phyloP scores from a whole-genome alignment of 2,888 invertebrate species.

The Arctia plantaginis region DNA sequence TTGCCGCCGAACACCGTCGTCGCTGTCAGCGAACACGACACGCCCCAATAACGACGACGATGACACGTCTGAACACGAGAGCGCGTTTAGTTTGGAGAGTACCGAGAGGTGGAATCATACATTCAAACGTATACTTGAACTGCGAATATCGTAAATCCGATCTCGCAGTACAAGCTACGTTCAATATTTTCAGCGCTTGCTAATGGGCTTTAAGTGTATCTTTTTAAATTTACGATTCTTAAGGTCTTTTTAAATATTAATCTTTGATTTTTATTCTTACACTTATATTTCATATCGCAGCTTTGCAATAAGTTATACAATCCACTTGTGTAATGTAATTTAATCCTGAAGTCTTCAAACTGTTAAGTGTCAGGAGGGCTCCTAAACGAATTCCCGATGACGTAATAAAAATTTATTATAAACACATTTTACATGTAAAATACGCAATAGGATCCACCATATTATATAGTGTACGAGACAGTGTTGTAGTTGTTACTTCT shows the following conservation, averaged over 20 bases:
- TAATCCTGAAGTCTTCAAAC: not conserved
- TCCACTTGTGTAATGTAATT: constrained; percentile 30
- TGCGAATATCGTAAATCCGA: constrained; percentile 18
- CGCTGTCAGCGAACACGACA: constrained; percentile 56
- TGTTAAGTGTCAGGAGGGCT: not conserved
- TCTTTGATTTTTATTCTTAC: not conserved
- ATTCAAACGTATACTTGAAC: constrained; percentile 43
- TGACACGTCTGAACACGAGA: constrained; percentile 83
- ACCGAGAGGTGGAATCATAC: constrained; percentile 74
- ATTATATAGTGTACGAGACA: not conserved
- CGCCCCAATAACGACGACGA: constrained; percentile 57
- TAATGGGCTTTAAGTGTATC: constrained; percentile 71
- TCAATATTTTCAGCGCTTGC: constrained; percentile 69
- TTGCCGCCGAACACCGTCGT: constrained; percentile 55
- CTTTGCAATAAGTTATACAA: constrained; percentile 52
- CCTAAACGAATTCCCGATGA: not conserved
- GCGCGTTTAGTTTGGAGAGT: constrained; percentile 83
- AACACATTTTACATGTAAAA: not conserved
- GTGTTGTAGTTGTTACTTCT: not conserved
- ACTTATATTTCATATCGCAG: constrained; percentile 54
- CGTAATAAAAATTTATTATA: not conserved
- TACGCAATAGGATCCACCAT: not conserved
- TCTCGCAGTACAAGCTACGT: constrained; percentile 59
- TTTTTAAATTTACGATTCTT: constrained; percentile 33
- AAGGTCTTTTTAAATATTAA: not conserved